Evolutionary conservation across 2,113 vertebrate genomes (phyloP), one percentile per base, ranked within the genome.

Genomic region (Thamnaconus septentrionalis): DNA sequence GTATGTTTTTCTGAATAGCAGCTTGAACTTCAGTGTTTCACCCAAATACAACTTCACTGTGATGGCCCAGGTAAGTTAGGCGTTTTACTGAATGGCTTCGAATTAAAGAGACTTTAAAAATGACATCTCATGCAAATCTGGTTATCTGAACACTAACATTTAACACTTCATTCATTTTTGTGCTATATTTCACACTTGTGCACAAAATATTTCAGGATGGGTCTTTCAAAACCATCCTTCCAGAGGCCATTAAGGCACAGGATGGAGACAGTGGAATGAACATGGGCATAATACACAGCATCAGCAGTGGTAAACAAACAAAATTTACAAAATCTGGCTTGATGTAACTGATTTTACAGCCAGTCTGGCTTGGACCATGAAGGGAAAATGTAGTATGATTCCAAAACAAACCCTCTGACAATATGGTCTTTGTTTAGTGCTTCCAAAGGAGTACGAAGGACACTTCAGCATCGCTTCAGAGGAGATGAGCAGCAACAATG

Each of bases 221-320:
- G 7, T 4, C 0, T 40, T 65, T 94, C 3, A 11, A 4, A 31
- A 0, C 46, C 43, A 45, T 91, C 58, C 51, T 60, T 9, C 93
- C 93, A 46, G 92, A 89, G 31, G 41, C 76, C 0, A 90, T 94
- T 57, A 56, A 85, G 47, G 93, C 93, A 69, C 85, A 84, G 81
- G 93, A 94, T 63, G 93, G 92, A 57, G 93, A 94, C 70, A 82
- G 0, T 0, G 93, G 93, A 41, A 91, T 94, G 76, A 90, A 93
- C 56, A 49, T 87, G 76, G 46, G 80, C 71, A 6, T 94, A 3
- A 5, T 69, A 45, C 94, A 94, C 85, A 91, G 72, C 71, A 91
- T 94, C 72, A 71, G 12, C 5, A 3, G 61, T 63, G 90, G 90
- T 91, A 67, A 66, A 66, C 39, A 45, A 9, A 43, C 71, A n/a